Percentiles rank a stretch among this genome's conserved stretches.
Evolutionary conservation across 2,888 invertebrate species (phyloP).

Genomic region (Protonemura montana): DNA sequence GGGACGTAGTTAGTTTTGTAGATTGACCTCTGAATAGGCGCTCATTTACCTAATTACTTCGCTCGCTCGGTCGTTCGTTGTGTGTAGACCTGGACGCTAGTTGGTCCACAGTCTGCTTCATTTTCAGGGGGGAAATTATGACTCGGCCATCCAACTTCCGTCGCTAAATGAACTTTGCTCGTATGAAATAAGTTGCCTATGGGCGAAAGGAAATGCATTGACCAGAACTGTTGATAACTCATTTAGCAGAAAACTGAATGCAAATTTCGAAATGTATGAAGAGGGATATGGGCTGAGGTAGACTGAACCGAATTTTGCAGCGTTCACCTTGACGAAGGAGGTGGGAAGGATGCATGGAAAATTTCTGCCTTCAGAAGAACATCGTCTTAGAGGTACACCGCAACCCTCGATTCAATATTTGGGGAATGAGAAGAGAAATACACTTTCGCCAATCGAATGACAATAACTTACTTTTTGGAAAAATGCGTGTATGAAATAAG

Average conservation of each 20-base stretch:
- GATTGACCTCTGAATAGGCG: slow-evolving; percentile 24
- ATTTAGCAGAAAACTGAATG: not conserved
- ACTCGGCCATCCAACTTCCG: slow-evolving; percentile 37
- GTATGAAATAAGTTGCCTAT: not conserved
- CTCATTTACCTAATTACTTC: slow-evolving; percentile 21
- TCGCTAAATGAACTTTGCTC: slow-evolving; percentile 26
- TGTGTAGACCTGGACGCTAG: not conserved
- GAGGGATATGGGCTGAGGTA: not conserved
- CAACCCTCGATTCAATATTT: slow-evolving; percentile 5
- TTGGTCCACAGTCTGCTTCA: not conserved
- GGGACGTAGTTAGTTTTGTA: slow-evolving; percentile 10
- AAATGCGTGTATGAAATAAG: not conserved
- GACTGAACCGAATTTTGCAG: not conserved
- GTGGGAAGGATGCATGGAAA: not conserved
- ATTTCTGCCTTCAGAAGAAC: not conserved
- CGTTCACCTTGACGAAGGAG: not conserved
- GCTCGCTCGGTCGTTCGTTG: not conserved
- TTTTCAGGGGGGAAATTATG: slow-evolving; percentile 38
- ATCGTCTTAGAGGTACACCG: slow-evolving; percentile 9
- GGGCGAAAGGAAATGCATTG: slow-evolving; percentile 12
- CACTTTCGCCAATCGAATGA: slow-evolving; percentile 14
- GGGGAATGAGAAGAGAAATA: not conserved
- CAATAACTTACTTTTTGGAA: not conserved
- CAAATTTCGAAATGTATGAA: not conserved
- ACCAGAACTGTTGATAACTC: not conserved